phyloP scores from a whole-genome alignment of 2,888 invertebrate species.

The Nemapogon koenigi region DNA sequence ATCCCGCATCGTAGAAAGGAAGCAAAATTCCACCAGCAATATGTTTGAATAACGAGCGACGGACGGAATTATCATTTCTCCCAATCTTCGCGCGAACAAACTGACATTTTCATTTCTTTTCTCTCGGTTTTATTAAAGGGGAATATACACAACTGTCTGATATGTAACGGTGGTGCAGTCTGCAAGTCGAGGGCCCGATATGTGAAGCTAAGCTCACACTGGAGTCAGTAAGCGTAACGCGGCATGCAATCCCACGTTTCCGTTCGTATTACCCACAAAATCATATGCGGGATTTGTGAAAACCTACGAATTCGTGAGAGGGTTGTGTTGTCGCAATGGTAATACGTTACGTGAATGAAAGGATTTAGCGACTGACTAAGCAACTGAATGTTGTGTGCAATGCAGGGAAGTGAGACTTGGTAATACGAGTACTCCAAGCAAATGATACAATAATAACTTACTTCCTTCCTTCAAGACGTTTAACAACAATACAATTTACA shows the following conservation, averaged over 20 bases:
- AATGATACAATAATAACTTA: no score
- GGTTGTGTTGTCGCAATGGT: conserved; percentile 34
- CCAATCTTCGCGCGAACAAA: conserved; percentile 14
- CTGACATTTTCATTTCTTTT: conserved; percentile 28
- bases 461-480: no score
- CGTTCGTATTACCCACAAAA: conserved; percentile 42
- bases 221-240: conserved; percentile 37
- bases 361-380: conserved; percentile 50
- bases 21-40: conserved; percentile 8
- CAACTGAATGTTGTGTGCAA: no score
- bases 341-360: conserved; percentile 57
- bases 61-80: conserved; percentile 12
- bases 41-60: conserved; percentile 5
- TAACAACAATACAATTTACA: no score
- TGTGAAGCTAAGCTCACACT: conserved; percentile 34
- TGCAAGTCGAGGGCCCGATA: conserved; percentile 22
- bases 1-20: background rate
- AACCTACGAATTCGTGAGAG: conserved; percentile 39
- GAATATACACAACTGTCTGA: conserved; percentile 33
- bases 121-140: conserved; percentile 32
- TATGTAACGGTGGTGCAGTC: conserved; percentile 30
- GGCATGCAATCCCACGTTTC: conserved; percentile 46
- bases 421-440: no score
- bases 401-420: no score
- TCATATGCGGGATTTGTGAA: conserved; percentile 33